phyloP scores from a whole-genome alignment of 2,888 invertebrate species.

The Trachelus iudaicus region DNA sequence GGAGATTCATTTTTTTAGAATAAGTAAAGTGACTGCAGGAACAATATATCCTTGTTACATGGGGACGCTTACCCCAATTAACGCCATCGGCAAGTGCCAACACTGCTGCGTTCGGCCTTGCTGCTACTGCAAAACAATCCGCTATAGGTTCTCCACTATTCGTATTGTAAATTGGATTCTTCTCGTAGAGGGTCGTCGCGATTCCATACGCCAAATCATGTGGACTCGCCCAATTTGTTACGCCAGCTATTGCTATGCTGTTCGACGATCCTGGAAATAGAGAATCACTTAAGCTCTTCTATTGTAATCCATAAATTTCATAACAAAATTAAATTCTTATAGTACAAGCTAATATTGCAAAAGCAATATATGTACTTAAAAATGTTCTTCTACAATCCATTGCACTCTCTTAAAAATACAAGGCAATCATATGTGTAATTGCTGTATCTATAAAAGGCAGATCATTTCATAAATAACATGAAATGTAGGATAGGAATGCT shows the following conservation, averaged over 20 bases:
- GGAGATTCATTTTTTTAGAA: not conserved
- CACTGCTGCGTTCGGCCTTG: conserved; percentile 78
- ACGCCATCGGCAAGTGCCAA: conserved; percentile 90
- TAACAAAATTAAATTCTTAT: not conserved
- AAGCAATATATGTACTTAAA: no score
- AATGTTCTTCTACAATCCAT: not conserved
- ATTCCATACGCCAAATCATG: conserved; percentile 74
- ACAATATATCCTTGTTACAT: not conserved
- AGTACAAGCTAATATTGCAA: no score
- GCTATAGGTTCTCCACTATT: conserved; percentile 86
- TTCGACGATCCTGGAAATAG: not conserved
- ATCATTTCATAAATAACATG: not conserved
- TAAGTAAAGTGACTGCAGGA: not conserved
- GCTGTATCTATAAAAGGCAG: not conserved
- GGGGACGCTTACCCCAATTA: conserved; percentile 79
- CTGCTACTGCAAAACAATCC: conserved; percentile 85
- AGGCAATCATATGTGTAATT: not conserved
- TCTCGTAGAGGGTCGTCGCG: conserved; percentile 84
- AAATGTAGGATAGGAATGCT: not conserved
- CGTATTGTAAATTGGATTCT: conserved; percentile 79
- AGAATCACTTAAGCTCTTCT: not conserved
- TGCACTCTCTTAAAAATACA: not conserved
- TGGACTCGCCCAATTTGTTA: conserved; percentile 70
- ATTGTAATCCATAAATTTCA: not conserved
- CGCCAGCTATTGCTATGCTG: conserved; percentile 43